Base-by-base conservation (phyloP, 2,888 invertebrate genomes). In the Oasisia sp. region DNA sequence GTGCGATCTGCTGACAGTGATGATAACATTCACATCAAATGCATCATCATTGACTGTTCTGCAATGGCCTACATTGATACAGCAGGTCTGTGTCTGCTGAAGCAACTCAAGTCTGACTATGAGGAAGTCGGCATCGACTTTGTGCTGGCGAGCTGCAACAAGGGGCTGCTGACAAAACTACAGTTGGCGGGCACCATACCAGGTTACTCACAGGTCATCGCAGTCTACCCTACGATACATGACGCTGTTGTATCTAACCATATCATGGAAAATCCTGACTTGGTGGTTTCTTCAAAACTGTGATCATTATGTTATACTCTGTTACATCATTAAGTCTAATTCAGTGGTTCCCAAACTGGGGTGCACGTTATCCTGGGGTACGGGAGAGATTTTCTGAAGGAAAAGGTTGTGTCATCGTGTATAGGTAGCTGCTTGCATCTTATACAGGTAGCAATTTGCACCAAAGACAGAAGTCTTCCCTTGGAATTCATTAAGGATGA, bases 11-110 rank as follows among this genome's bases (percentile, higher is more conserved):
- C 74, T 19, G 74, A 74, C 7, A 4, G 74, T 19, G 27, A 74
- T 27, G 27, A 19, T 74, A 7, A n/a, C n/a, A 74, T 19, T 27
- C 7, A 74, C 74, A 74, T 74, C 7, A 74, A 74, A 19, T 74
- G 74, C 56, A 92, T 95, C 90, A 94, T 95, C 45, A 92, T 95
- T n/a, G 95, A 95, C 93, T 95, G 95, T 92, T 94, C 95, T 19
- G 93, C 94, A n/a, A 94, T 95, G 45, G 94, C 94, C 45, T 95
- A 95, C 93, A 94, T 95, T 27, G 95, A 95, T 92, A 93, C 95
- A 0, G 94, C 94, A 27, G 95, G 95, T 0, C 74, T 95, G 9
- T 94, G 94, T 56, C 94, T 94, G 91, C 93, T 95, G 32, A 94
- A 94, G 92, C 92, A 93, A 91, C 93, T 95, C 1, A 92, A 94